Percentiles rank a stretch among this genome's conserved stretches.
phyloP scores from a whole-genome alignment of 2,113 vertebrate genomes.

The Gorsachius goisagi region DNA sequence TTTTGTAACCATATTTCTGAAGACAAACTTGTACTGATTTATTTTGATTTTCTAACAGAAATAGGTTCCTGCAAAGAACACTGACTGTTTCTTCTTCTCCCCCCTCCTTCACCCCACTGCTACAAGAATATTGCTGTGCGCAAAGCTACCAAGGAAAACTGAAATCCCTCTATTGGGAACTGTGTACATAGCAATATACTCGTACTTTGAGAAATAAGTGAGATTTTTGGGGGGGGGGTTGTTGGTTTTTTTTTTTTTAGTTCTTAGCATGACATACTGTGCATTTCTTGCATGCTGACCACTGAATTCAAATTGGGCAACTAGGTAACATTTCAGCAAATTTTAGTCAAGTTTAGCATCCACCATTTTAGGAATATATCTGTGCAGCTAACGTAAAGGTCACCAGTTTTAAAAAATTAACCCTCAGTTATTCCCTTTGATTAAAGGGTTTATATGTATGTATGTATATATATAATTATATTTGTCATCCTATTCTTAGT shows the following conservation, averaged over 20 bases:
- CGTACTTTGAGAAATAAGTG: constrained; percentile 17
- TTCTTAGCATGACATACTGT: not conserved
- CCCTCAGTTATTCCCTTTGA: not conserved
- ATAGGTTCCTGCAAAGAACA: constrained; percentile 65
- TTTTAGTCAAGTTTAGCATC: constrained; percentile 16
- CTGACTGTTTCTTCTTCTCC: constrained; percentile 65
- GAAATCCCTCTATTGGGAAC: constrained; percentile 66
- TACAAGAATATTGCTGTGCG: constrained; percentile 53
- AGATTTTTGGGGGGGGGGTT: too few relatives aligned
- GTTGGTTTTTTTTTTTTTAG: not conserved
- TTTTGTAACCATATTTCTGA: constrained; percentile 73
- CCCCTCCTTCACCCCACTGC: not conserved
- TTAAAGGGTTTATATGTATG: not conserved
- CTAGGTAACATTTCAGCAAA: constrained; percentile 25
- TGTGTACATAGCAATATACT: constrained; percentile 32
- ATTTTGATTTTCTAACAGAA: constrained; percentile 74
- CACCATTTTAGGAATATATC: not conserved
- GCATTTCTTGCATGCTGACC: not conserved
- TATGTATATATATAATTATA: not conserved
- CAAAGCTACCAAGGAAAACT: constrained; percentile 63
- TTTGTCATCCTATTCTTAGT: not conserved
- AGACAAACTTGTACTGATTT: constrained; percentile 75
- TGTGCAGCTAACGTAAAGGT: not conserved
- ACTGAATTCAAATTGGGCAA: not conserved
- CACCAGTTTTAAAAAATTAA: constrained; percentile 4